Evolutionary conservation across 1,140 invertebrate genomes (phyloP).

Genomic region (Euura saliciscinereae): DNA sequence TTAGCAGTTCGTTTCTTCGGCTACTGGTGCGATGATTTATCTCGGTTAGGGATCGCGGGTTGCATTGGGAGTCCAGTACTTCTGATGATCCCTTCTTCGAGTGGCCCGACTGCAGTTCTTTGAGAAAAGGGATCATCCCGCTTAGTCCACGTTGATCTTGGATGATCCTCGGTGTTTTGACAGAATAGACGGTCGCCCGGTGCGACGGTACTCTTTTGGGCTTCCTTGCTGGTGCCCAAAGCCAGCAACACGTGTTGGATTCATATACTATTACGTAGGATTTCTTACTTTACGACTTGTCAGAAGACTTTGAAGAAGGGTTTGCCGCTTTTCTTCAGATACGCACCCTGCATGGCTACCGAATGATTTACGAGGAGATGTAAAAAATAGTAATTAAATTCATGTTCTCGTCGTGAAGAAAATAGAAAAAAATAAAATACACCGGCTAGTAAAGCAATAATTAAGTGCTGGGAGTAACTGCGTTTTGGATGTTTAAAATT

Average conservation of each 20-base stretch:
- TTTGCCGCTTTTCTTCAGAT: not conserved
- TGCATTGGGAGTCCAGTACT: too few species aligned
- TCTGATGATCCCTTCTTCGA: too few species aligned
- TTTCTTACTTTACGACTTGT: slow-evolving; percentile 49
- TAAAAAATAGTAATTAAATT: slow-evolving; percentile 57
- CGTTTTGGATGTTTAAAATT: not conserved
- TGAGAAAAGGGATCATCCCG: not conserved
- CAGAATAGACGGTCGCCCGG: slow-evolving; percentile 29
- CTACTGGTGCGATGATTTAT: too few species aligned
- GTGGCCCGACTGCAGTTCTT: not conserved
- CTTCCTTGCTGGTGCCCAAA: too few species aligned
- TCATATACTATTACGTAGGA: slow-evolving; percentile 13
- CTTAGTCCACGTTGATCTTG: slow-evolving; percentile 34
- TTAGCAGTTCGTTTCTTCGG: too few species aligned
- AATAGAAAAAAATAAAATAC: slow-evolving; percentile 34
- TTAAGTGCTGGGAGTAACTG: slow-evolving; percentile 38
- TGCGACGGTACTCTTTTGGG: not conserved
- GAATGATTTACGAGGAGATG: slow-evolving; percentile 54
- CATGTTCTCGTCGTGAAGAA: slow-evolving; percentile 17
- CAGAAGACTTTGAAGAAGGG: slow-evolving; percentile 30
- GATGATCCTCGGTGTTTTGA: slow-evolving; percentile 49
- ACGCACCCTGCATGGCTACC: not conserved
- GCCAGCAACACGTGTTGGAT: slow-evolving; percentile 32
- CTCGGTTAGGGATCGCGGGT: too few species aligned
- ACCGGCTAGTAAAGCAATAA: slow-evolving; percentile 38